Evolutionary conservation across 2,113 vertebrate genomes (phyloP), one percentile per base, ranked within the genome.

Genomic region (Microcebus jonahi): DNA sequence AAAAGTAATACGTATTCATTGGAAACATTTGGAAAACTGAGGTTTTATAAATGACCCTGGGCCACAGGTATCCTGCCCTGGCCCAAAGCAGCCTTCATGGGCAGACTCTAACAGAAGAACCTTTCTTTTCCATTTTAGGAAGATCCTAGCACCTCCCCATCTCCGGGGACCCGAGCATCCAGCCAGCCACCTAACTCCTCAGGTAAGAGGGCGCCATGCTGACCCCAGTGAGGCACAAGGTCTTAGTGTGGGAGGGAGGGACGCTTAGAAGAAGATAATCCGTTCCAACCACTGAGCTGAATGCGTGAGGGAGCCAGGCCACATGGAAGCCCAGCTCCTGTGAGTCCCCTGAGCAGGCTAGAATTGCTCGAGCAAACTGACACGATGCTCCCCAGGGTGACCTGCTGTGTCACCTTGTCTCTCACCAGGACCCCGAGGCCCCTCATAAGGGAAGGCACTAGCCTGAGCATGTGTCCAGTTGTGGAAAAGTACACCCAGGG

Each of bases 171-270:
- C 94, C 98, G 99, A 97, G 99, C 98, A 55, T 96, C 99, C 68
- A 94, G 99, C 97, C 98, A 99, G 98, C 99, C 99, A 90, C 99
- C 99, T 96, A 99, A 99, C 98, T 99, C 99, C 67, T 99, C 99
- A 99, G 99, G 99, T 99, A 98, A 90, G 76, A n/a, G 25, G 39
- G 34, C 0, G 0, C 83, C 7, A 1, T 5, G 48, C 86, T 36
- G 39, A 61, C 45, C 27, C 2, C 48, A 2, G 0, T 12, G 8
- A 9, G 53, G 17, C 53, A 0, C 2, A 0, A 14, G 53, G 55
- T n/a, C 50, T 25, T 3, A 21, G 48, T 34, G 9, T 29, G 8
- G 42, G 61, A 36, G 23, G 34, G 29, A 1, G 9, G 13, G 23
- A 0, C 65, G 5, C 67, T 6, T 4, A 0, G 18, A 25, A 71